Conservation (phyloP, 2,113 vertebrate species). For the Ramphastos sulfuratus region DNA sequence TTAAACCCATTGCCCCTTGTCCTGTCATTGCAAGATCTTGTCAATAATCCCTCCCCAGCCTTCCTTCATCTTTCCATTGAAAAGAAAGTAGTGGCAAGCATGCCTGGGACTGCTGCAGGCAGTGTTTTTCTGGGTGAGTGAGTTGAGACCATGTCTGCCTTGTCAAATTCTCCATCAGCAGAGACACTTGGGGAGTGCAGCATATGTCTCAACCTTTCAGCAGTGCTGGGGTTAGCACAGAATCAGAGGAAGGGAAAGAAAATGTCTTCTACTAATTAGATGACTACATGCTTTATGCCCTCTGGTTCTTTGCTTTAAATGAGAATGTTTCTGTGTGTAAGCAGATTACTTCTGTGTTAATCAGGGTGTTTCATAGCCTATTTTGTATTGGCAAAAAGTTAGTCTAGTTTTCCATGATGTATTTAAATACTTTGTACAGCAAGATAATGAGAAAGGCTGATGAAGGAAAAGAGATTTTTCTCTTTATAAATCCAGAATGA, state of each 20-base stretch:
- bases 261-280: background rate
- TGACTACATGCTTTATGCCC: background rate
- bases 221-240: background rate
- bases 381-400: background rate
- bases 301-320: background rate
- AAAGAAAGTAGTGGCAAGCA: background rate
- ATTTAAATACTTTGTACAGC: background rate
- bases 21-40: too few relatives aligned
- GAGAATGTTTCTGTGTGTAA: background rate
- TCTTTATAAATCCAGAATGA: background rate
- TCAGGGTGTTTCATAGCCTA: background rate
- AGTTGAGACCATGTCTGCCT: accelerated
- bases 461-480: background rate
- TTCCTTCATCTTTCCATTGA: background rate
- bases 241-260: background rate
- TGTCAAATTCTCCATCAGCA: background rate
- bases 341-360: background rate
- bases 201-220: background rate
- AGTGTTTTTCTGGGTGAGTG: background rate
- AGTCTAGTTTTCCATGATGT: background rate
- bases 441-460: background rate
- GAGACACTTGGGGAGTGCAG: accelerated
- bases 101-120: too few relatives aligned
- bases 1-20: too few relatives aligned
- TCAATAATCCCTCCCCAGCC: too few relatives aligned